Conservation (phyloP, 2,113 vertebrate genomes). For the Macroglossus sobrinus region DNA sequence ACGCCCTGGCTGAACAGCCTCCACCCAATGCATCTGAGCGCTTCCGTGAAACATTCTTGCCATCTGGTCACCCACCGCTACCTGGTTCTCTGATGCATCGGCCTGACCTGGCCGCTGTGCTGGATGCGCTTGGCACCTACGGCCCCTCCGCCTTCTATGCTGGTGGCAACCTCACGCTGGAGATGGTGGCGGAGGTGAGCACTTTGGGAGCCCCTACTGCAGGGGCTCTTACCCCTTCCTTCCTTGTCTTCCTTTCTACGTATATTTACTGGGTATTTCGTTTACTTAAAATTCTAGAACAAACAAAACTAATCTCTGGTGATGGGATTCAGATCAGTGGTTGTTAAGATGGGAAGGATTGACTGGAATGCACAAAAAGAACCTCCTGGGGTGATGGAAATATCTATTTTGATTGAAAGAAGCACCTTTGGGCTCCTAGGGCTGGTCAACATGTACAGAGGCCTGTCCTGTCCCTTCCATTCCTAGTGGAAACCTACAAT, state of each 20-base stretch:
- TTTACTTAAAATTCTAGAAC: constrained; percentile 14
- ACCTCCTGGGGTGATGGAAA: not conserved
- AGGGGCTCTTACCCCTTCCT: not conserved
- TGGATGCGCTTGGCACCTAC: constrained; percentile 86
- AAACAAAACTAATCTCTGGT: not conserved
- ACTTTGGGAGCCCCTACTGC: no score
- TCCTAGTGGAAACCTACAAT: not conserved
- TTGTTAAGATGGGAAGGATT: not conserved
- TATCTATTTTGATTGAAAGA: not conserved
- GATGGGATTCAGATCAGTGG: not conserved
- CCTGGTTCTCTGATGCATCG: constrained; percentile 86
- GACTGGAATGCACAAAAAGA: not conserved
- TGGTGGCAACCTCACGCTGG: constrained; percentile 90
- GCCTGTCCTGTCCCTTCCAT: not conserved
- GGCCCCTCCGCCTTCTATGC: constrained; percentile 91
- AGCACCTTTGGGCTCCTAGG: not conserved
- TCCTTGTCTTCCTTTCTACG: not conserved
- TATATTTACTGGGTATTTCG: not conserved
- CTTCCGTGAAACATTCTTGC: constrained; percentile 91
- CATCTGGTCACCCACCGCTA: constrained; percentile 83
- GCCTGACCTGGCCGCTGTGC: constrained; percentile 88
- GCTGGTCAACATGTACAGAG: not conserved
- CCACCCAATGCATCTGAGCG: constrained; percentile 85
- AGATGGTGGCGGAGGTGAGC: constrained; percentile 92
- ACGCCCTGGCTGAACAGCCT: constrained; percentile 86